These are phyloP conservation scores for Diabrotica virgifera DNA, from an alignment of 1,140 invertebrate genomes.

Conservation along the genomic window DNA sequence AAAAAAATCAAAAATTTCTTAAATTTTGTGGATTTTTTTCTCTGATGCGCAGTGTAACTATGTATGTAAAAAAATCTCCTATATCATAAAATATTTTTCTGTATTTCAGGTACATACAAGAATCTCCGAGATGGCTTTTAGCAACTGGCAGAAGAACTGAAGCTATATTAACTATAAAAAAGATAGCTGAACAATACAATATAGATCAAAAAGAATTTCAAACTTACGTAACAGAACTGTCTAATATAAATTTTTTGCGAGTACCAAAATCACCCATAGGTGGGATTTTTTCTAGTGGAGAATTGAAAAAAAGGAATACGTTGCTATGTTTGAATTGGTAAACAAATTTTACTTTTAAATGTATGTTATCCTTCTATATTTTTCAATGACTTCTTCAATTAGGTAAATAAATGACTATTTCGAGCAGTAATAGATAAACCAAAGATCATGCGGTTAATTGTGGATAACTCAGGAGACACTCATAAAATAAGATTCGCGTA, in stretches of 20 bases:
- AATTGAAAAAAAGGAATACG: slow-evolving; percentile 66
- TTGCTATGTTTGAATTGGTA: slow-evolving; percentile 67
- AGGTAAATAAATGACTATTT: too few species aligned
- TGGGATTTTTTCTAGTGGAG: slow-evolving; percentile 67
- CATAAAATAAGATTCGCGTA: too few species aligned
- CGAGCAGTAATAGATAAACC: too few species aligned
- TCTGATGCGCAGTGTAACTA: too few species aligned
- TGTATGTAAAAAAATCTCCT: too few species aligned
- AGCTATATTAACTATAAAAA: slow-evolving; percentile 63
- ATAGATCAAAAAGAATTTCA: slow-evolving; percentile 42
- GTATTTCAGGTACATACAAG: slow-evolving; percentile 61
- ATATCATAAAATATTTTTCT: too few species aligned
- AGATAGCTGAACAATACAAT: slow-evolving; percentile 56
- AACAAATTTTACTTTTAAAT: not conserved
- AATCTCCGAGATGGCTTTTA: slow-evolving; percentile 79
- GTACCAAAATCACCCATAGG: slow-evolving; percentile 55
- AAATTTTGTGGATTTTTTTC: too few species aligned
- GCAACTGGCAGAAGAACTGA: slow-evolving; percentile 64
- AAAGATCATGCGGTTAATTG: too few species aligned
- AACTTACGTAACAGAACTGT: slow-evolving; percentile 20
- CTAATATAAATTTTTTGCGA: slow-evolving; percentile 6
- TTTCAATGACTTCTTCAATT: too few species aligned
- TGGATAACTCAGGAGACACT: too few species aligned
- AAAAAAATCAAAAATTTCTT: too few species aligned
- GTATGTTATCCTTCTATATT: too few species aligned